Evolutionary conservation across 2,888 invertebrate species (phyloP).

Genomic region (Cheilosia variabilis): DNA sequence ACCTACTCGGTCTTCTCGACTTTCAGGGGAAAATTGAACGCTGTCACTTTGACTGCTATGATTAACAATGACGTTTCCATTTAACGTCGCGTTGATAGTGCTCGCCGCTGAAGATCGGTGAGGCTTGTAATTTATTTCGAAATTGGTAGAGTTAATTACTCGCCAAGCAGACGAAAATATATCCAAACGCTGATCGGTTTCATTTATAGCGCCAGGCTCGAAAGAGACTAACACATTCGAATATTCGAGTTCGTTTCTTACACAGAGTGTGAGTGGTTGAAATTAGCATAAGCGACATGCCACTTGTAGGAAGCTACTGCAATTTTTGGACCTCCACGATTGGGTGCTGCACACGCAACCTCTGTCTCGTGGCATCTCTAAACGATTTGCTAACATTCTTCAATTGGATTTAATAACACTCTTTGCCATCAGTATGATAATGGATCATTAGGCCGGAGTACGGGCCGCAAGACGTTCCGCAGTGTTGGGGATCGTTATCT

Average conservation of each 20-base stretch:
- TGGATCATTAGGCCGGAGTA: constrained; percentile 45
- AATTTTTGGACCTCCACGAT: constrained; percentile 20
- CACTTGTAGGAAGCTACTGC: constrained; percentile 24
- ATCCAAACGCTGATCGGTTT: constrained; percentile 1
- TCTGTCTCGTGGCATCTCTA: constrained; percentile 41
- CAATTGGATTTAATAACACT: constrained; percentile 42
- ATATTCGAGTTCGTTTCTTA: constrained; percentile 2
- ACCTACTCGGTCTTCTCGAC: background rate
- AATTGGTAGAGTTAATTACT: constrained; percentile 54
- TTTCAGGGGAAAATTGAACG: constrained; percentile 51
- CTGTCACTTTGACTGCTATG: constrained; percentile 63
- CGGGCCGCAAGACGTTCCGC: background rate
- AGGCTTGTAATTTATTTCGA: constrained; percentile 44
- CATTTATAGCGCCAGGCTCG: background rate
- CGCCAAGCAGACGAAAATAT: background rate
- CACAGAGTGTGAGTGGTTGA: background rate
- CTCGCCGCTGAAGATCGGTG: constrained; percentile 11
- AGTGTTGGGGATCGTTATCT: constrained; percentile 53
- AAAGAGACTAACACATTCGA: background rate
- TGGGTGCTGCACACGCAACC: constrained; percentile 19
- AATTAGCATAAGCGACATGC: constrained; percentile 37
- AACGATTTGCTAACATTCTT: constrained; percentile 62
- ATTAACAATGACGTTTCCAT: constrained; percentile 62
- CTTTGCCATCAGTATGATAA: constrained; percentile 33
- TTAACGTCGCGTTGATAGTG: constrained; percentile 31